phyloP scores from a whole-genome alignment of 1,140 invertebrate genomes.

The Drosophila saltans region DNA sequence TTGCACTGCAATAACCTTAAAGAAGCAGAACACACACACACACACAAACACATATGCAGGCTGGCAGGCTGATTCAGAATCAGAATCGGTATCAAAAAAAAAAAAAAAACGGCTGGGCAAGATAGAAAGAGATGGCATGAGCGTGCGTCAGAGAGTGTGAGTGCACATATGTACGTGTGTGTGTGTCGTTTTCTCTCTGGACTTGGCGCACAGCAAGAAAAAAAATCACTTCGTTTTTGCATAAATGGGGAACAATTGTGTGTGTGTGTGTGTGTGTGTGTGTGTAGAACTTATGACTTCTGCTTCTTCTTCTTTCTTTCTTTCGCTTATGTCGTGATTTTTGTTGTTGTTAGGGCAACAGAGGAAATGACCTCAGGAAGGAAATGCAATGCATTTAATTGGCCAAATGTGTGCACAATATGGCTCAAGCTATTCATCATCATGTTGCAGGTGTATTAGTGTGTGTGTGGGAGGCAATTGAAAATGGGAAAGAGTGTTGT shows the following conservation, averaged over 20 bases:
- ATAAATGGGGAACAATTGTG: conserved; percentile 47
- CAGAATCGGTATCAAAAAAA: conserved; percentile 20
- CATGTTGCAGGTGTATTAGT: not conserved
- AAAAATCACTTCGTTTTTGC: conserved; percentile 53
- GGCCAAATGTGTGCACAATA: conserved; percentile 49
- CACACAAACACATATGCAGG: not conserved
- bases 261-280: conserved; percentile 54
- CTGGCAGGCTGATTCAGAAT: conserved; percentile 45
- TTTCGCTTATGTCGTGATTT: conserved; percentile 24
- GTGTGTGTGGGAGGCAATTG: not conserved
- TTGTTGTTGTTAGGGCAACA: conserved; percentile 35
- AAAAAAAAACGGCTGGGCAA: not conserved
- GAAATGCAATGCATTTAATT: conserved; percentile 76
- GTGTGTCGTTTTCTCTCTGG: conserved; percentile 32
- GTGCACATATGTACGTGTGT: not conserved
- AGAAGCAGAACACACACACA: conserved; percentile 46
- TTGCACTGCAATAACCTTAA: conserved; percentile 79
- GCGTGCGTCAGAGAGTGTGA: conserved; percentile 22
- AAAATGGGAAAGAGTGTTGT: no score
- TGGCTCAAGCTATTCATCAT: conserved; percentile 27
- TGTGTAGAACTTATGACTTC: conserved; percentile 31
- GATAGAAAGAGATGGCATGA: conserved; percentile 7
- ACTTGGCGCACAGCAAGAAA: conserved; percentile 70
- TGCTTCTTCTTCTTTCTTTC: not conserved
- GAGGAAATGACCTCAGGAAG: conserved; percentile 76